phyloP scores from a whole-genome alignment of 1,140 invertebrate species.

The Habropoda laboriosa region DNA sequence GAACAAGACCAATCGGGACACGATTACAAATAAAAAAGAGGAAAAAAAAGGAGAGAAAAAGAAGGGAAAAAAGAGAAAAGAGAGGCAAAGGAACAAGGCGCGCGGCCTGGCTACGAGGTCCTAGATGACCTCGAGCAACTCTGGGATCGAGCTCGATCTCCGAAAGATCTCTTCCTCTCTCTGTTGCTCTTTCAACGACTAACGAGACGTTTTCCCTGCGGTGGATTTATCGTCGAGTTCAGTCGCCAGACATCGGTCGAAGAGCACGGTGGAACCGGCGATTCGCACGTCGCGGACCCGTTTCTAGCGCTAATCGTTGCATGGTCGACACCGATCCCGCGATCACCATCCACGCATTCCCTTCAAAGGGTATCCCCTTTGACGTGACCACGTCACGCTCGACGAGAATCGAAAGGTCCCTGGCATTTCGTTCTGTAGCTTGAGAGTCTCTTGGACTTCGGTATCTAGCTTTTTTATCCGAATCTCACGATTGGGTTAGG shows the following conservation, averaged over 20 bases:
- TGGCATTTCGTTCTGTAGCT: slow-evolving; percentile 40
- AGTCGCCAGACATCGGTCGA: slow-evolving; percentile 35
- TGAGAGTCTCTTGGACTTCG: not conserved
- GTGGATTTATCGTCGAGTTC: slow-evolving; percentile 63
- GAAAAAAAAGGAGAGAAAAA: not conserved
- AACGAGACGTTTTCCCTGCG: slow-evolving; percentile 70
- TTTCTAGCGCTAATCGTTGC: slow-evolving; percentile 66
- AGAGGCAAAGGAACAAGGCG: slow-evolving; percentile 8
- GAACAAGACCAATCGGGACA: slow-evolving; percentile 27
- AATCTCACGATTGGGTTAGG: not conserved
- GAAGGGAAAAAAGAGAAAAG: not conserved
- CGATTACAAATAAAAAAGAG: not conserved
- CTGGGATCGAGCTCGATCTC: slow-evolving; percentile 61
- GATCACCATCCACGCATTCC: slow-evolving; percentile 47
- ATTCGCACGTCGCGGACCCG: slow-evolving; percentile 61
- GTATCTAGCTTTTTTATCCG: not conserved
- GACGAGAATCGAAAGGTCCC: not conserved
- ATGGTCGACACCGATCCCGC: slow-evolving; percentile 63
- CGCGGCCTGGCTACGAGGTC: slow-evolving; percentile 29
- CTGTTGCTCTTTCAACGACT: slow-evolving; percentile 42
- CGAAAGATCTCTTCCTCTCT: slow-evolving; percentile 59
- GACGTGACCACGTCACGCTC: slow-evolving; percentile 52
- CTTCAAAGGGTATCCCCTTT: slow-evolving; percentile 49
- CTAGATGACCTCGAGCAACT: slow-evolving; percentile 47
- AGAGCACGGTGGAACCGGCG: slow-evolving; percentile 22